A percentile compares a stretch with the other conserved stretches of the same genome.
These are phyloP conservation scores for Zosterops hypoxanthus DNA, from an alignment of 2,113 vertebrate genomes.

Conservation along the genomic window DNA sequence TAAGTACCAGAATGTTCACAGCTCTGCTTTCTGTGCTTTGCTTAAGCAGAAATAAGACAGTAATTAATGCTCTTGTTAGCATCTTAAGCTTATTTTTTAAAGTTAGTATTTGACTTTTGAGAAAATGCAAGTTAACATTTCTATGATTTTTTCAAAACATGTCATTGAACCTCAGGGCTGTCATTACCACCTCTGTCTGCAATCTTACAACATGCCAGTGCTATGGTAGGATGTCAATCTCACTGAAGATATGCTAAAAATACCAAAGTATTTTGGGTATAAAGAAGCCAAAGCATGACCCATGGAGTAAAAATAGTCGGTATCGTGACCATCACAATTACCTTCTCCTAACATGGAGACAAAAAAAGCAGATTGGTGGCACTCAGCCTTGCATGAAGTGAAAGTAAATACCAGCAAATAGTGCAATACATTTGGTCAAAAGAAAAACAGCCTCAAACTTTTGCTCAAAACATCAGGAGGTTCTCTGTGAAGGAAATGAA, in stretches of 20 bases:
- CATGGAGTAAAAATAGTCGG: not conserved
- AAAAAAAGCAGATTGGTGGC: not conserved
- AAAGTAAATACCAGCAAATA: not conserved
- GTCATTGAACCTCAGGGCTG: not conserved
- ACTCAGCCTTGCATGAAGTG: not conserved
- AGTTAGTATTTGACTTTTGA: not conserved
- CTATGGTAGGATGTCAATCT: not conserved
- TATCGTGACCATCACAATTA: not conserved
- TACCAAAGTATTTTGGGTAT: conserved; percentile 17
- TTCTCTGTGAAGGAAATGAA: not conserved
- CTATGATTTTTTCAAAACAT: not conserved
- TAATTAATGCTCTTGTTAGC: not conserved
- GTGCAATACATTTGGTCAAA: not conserved
- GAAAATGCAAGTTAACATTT: not conserved
- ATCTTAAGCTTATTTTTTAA: not conserved
- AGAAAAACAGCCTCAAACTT: not conserved
- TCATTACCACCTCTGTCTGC: conserved; percentile 21
- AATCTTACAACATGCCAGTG: not conserved
- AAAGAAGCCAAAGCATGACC: conserved; percentile 28
- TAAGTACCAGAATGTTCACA: not conserved
- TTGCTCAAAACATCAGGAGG: not conserved
- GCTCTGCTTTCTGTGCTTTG: not conserved
- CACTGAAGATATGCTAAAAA: conserved; percentile 50
- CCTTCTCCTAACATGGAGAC: conserved; percentile 12
- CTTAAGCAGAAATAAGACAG: not conserved